These are phyloP conservation scores for Orthosia incerta DNA, from an alignment of 2,888 invertebrate genomes.

Conservation along the genomic window DNA sequence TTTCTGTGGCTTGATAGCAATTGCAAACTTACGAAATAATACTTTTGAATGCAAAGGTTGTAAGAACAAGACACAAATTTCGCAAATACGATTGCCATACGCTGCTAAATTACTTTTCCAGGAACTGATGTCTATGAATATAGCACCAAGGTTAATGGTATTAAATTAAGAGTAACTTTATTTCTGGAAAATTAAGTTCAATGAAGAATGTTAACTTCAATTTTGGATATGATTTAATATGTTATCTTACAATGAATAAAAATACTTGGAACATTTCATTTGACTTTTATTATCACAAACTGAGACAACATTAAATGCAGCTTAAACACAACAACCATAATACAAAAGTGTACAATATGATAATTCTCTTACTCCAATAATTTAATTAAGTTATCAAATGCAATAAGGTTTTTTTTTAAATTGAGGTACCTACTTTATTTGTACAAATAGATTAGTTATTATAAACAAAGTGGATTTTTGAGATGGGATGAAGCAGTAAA, in stretches of 20 bases:
- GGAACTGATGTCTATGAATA: constrained; percentile 99
- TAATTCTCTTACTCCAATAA: constrained; percentile 74
- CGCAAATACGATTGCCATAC: constrained; percentile 98
- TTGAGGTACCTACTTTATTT: constrained; percentile 64
- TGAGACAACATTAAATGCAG: constrained; percentile 89
- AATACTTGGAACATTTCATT: constrained; percentile 73
- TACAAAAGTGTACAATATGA: constrained; percentile 85
- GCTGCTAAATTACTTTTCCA: constrained; percentile 99
- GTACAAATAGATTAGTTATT: constrained; percentile 6
- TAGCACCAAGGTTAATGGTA: constrained; percentile 98
- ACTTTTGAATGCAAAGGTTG: constrained; percentile 99
- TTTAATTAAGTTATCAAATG: constrained; percentile 77
- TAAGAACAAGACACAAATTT: constrained; percentile 99
- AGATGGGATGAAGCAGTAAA: background rate
- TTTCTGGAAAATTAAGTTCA: constrained; percentile 16
- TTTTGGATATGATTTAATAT: constrained; percentile 35
- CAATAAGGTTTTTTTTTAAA: constrained; percentile 68
- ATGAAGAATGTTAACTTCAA: constrained; percentile 15
- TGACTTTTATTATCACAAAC: constrained; percentile 89
- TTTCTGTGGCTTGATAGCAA: constrained; percentile 99
- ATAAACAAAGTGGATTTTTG: background rate
- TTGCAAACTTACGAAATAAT: constrained; percentile 99
- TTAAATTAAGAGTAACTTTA: constrained; percentile 75
- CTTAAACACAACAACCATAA: constrained; percentile 86
- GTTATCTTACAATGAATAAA: constrained; percentile 67